Base-by-base conservation (phyloP, 2,113 vertebrate genomes). In the Propithecus coquereli region DNA sequence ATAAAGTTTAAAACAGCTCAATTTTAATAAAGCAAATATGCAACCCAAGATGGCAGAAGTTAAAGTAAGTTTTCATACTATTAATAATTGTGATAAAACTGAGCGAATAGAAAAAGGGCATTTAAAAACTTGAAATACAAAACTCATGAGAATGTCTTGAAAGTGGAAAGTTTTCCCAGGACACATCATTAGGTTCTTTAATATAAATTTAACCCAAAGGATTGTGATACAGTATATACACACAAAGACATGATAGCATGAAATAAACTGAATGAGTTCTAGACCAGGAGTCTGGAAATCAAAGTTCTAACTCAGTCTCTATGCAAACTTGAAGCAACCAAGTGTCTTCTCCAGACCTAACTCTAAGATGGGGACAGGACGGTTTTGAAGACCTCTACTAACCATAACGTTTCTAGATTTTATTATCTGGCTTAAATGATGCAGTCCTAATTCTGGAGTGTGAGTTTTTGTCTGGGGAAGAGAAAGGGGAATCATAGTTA, bases 21-120 rank as follows among this genome's bases (percentile, higher is more conserved):
- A n/a, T 90, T 63, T 90, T 79, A 90, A 34, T 87, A 87, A 71
- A 65, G 74, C 25, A 91, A 50, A 96, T 82, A 59, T 61, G 18
- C 18, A 96, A 59, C 17, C 74, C 10, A 61, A 87, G 13, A 37
- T 7, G 30, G 66, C 23, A 94, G 40, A 92, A 91, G 25, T 65
- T 71, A 76, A 95, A 92, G 32, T 8, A 92, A 34, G 14, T 87
- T 94, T 90, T 87, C 37, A 50, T 25, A 90, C 30, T 30, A 17
- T 54, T 54, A 54, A 20, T 54, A 66, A 80, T 8, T 83, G 32
- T 68, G 22, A 43, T 65, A 85, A 93, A 91, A 79, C 18, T 80
- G 13, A 94, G 61, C 84, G 66, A 84, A 80, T 1, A 90, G 68
- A 63, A 91, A 90, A 74, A 61, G n/a, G n/a, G 10, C 34, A 66